Evolutionary conservation across 2,113 vertebrate genomes (phyloP).

Genomic region (Sebastes fasciatus): DNA sequence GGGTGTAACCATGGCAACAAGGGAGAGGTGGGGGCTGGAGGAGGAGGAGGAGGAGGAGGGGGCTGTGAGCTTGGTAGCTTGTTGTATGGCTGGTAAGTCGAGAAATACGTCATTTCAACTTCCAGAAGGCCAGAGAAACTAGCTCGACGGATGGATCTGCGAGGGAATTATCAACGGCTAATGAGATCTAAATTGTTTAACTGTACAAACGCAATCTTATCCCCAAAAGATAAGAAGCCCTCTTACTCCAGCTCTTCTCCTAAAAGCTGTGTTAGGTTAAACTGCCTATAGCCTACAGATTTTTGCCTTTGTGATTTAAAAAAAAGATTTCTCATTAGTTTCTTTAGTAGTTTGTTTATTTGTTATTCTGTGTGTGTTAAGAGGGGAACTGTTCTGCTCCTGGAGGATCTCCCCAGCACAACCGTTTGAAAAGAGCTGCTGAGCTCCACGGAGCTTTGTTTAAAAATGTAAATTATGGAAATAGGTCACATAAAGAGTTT

Average conservation of each 20-base stretch:
- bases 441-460: constrained; percentile 78
- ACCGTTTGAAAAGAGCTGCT: constrained; percentile 68
- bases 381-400: constrained; percentile 47
- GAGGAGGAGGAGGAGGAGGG: constrained; percentile 26
- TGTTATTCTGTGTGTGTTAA: constrained; percentile 29
- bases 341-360: constrained; percentile 56
- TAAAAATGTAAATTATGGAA: constrained; percentile 85
- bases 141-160: constrained; percentile 49
- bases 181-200: constrained; percentile 62
- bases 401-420: constrained; percentile 63
- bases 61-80: constrained; percentile 65
- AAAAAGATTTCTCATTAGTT: constrained; percentile 54
- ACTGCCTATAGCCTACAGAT: constrained; percentile 55
- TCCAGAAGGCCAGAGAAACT: constrained; percentile 32
- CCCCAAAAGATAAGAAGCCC: constrained; percentile 26
- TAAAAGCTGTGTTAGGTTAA: constrained; percentile 41
- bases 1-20: constrained; percentile 86
- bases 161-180: constrained; percentile 64
- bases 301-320: constrained; percentile 49
- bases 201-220: constrained; percentile 30
- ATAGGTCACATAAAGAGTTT: constrained; percentile 82
- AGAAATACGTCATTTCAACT: constrained; percentile 80
- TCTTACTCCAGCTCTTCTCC: constrained; percentile 27
- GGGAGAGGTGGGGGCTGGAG: constrained; percentile 69
- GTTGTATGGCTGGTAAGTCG: constrained; percentile 75